Conservation (phyloP, 2,888 invertebrate species). For the Tenthredo notha region DNA sequence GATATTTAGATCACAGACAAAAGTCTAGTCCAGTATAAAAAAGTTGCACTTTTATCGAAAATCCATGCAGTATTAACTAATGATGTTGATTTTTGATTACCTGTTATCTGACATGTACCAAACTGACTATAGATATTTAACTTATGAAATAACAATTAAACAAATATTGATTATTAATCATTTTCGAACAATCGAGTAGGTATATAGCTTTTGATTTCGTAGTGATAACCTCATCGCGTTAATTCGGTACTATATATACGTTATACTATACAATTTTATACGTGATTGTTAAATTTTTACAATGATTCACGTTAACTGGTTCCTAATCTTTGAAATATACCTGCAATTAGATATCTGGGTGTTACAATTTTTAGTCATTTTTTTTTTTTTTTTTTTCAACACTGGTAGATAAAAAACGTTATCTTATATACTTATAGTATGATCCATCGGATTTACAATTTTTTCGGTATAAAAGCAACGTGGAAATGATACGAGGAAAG, state of each 20-base stretch:
- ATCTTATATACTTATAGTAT: neutral
- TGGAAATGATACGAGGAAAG: neutral
- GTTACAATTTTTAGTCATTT: neutral
- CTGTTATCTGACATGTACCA: no score
- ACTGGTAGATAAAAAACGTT: neutral
- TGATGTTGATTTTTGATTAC: neutral
- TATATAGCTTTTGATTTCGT: neutral
- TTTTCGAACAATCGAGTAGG: neutral
- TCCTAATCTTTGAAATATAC: neutral
- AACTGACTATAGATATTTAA: neutral
- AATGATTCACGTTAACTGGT: neutral
- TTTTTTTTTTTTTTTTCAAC: neutral
- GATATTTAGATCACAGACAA: neutral
- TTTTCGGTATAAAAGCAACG: neutral
- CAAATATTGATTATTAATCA: neutral
- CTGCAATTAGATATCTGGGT: neutral
- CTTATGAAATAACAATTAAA: neutral
- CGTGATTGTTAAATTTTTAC: neutral
- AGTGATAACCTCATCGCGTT: neutral
- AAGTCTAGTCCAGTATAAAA: neutral
- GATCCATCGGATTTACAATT: neutral
- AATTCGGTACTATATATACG: neutral
- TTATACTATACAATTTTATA: neutral
- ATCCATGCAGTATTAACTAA: neutral
- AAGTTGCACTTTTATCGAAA: neutral